phyloP scores from a whole-genome alignment of 2,888 invertebrate species.

The Trachelus troglodyta region DNA sequence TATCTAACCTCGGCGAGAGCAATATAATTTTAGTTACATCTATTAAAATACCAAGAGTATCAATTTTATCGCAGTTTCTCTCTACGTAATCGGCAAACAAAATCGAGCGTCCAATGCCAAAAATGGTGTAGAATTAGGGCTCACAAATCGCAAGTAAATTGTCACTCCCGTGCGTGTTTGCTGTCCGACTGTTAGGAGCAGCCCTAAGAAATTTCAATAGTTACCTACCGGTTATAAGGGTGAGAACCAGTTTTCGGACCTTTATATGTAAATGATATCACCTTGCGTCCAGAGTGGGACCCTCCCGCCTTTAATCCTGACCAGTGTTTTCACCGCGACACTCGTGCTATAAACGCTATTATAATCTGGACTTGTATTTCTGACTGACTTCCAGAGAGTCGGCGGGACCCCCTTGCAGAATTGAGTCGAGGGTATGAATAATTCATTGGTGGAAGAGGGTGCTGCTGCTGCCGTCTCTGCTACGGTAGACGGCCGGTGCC shows the following conservation, averaged over 20 bases:
- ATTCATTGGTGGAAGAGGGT: constrained; percentile 45
- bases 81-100: background rate
- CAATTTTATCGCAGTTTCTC: background rate
- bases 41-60: background rate
- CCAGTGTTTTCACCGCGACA: constrained; percentile 27
- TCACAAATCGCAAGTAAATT: background rate
- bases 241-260: constrained; percentile 24
- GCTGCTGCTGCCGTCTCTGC: background rate
- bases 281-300: constrained; percentile 28
- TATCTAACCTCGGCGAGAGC: background rate
- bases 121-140: background rate
- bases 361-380: constrained; percentile 52
- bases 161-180: background rate
- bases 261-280: constrained; percentile 42
- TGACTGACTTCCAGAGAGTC: constrained; percentile 47
- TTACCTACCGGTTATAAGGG: background rate
- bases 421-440: constrained; percentile 61
- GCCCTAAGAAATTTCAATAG: background rate
- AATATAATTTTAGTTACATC: background rate
- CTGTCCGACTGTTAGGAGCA: background rate
- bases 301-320: background rate
- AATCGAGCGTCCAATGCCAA: background rate
- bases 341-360: constrained; percentile 35
- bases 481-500: background rate
- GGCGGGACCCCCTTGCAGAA: constrained; percentile 53